Percentiles rank a stretch among this genome's conserved stretches.
Evolutionary conservation across 2,113 vertebrate genomes (phyloP).

Genomic region (Psittacula cyanocephala): DNA sequence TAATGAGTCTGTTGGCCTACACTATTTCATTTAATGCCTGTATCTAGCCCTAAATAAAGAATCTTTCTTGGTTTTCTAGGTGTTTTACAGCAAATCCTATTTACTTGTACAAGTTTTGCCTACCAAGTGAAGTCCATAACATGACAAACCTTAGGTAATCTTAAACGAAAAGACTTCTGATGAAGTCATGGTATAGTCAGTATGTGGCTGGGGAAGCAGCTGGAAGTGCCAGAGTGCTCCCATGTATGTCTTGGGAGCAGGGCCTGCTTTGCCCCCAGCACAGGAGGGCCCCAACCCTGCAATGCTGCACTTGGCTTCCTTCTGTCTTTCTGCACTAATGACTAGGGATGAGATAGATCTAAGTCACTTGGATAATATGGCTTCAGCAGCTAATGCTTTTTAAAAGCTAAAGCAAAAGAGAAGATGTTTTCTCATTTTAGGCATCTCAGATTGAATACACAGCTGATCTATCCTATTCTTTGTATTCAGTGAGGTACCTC

Average conservation of each 20-base stretch:
- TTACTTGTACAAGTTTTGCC: background rate
- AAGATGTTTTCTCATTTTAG: background rate
- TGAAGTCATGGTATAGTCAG: background rate
- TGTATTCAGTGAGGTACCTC: background rate
- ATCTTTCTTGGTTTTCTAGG: background rate
- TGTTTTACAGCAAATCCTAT: background rate
- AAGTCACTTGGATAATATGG: background rate
- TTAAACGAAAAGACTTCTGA: background rate
- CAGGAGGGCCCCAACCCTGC: background rate
- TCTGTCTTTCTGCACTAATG: too few relatives aligned
- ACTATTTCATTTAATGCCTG: slow-evolving; percentile 24
- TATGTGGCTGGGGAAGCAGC: background rate
- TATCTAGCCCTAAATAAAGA: slow-evolving; percentile 56
- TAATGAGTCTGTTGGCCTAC: background rate
- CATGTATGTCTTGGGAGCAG: background rate
- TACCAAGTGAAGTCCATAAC: background rate
- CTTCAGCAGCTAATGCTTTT: background rate
- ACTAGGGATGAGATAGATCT: background rate
- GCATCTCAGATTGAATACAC: background rate
- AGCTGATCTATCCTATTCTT: background rate
- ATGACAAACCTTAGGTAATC: too few relatives aligned
- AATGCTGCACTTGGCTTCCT: too few relatives aligned
- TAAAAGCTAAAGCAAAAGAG: background rate
- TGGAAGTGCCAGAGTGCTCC: too few relatives aligned
- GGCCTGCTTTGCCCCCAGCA: background rate